Percentiles rank a stretch among this genome's conserved stretches.
Conservation (phyloP, 1,140 invertebrate species). For the Thalassaphorura encarpata region DNA sequence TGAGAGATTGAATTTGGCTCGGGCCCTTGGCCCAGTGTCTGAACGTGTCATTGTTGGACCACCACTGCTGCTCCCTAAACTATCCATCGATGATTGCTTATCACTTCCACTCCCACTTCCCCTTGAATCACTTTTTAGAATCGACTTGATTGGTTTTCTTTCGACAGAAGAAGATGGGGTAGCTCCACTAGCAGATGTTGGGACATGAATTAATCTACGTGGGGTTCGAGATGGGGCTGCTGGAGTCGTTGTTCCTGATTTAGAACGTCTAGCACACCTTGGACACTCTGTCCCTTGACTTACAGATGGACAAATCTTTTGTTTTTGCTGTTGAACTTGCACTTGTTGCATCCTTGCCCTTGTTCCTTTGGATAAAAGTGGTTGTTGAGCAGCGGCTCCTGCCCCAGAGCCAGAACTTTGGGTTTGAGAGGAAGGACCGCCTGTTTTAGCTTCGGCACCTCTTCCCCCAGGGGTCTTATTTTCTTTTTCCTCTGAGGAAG, state of each 20-base stretch:
- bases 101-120: constrained; percentile 25
- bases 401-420: background rate
- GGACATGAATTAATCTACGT: too few species aligned
- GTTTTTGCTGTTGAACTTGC: background rate
- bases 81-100: constrained; percentile 28
- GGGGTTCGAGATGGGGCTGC: constrained; percentile 16
- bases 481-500: constrained; percentile 22
- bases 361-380: background rate
- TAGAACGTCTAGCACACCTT: constrained; percentile 16
- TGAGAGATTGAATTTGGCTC: constrained; percentile 13
- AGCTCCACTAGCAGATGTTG: too few species aligned
- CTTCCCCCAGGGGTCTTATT: constrained; percentile 23
- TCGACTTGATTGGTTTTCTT: constrained; percentile 28
- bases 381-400: background rate
- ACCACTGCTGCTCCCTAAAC: constrained; percentile 20
- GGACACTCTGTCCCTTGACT: constrained; percentile 11
- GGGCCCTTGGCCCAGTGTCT: constrained; percentile 17
- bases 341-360: background rate
- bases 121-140: constrained; percentile 25
- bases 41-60: constrained; percentile 19
- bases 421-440: background rate
- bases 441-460: background rate
- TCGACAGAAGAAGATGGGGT: constrained; percentile 16
- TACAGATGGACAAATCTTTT: constrained; percentile 15
- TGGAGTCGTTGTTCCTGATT: constrained; percentile 20